These are phyloP conservation scores for Drosophila limbata DNA, from an alignment of 2,888 invertebrate genomes.

Conservation along the genomic window DNA sequence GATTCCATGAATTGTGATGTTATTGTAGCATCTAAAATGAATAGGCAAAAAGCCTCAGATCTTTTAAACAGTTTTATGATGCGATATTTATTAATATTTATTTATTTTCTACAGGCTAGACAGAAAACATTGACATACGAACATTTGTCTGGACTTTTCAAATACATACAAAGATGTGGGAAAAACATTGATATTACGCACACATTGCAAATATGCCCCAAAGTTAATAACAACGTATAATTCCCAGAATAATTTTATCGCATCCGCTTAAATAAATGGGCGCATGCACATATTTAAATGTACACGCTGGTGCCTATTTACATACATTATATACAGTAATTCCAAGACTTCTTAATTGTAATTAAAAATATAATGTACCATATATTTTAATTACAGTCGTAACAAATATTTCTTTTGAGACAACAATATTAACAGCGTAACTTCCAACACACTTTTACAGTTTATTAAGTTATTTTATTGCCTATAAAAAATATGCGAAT, in stretches of 20 bases:
- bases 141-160: background rate
- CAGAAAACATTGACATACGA: background rate
- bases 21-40: slow-evolving; percentile 5
- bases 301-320: background rate
- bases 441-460: background rate
- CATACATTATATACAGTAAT: too few species aligned
- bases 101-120: slow-evolving; percentile 23
- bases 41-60: background rate
- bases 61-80: slow-evolving; percentile 9
- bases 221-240: slow-evolving; percentile 9
- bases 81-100: background rate
- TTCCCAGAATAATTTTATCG: slow-evolving; percentile 4
- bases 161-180: background rate
- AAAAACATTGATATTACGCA: slow-evolving; percentile 4
- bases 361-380: background rate
- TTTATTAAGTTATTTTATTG: too few species aligned
- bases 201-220: slow-evolving; percentile 8
- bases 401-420: background rate
- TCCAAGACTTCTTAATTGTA: slow-evolving; percentile 1
- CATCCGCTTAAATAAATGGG: slow-evolving; percentile 2
- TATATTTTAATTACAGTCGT: background rate
- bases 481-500: background rate
- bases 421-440: background rate
- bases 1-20: slow-evolving; percentile 7
- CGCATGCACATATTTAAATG: background rate